Evolutionary conservation across 2,113 vertebrate species (phyloP).

Genomic region (Phrynosoma blainvillii): DNA sequence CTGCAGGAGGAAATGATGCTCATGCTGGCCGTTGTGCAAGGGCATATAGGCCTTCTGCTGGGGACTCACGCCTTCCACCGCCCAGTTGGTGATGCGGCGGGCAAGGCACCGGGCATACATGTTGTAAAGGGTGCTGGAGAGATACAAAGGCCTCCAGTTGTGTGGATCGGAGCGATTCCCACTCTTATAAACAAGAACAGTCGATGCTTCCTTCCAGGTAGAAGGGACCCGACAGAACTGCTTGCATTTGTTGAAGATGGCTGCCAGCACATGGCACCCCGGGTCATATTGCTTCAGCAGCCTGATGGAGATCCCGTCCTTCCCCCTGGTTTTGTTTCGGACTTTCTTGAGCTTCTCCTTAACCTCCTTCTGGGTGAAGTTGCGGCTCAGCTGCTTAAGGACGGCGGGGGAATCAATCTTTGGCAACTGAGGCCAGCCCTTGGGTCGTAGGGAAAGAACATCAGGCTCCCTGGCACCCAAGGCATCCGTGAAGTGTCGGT

Average conservation of each 20-base stretch:
- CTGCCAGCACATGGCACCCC: rapidly evolving
- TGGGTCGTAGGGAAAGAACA: constrained; percentile 15
- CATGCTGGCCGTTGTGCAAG: rapidly evolving
- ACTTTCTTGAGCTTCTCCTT: rapidly evolving
- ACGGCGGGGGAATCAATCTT: constrained; percentile 56
- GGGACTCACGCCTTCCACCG: not conserved
- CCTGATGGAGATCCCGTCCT: rapidly evolving
- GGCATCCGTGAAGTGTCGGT: not conserved
- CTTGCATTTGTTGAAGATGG: not conserved
- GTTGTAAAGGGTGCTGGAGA: not conserved
- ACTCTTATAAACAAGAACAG: not conserved
- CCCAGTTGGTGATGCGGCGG: not conserved
- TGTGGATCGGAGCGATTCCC: not conserved
- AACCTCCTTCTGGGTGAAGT: not conserved
- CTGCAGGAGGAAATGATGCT: not conserved
- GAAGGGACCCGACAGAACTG: not conserved
- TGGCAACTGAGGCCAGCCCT: constrained; percentile 57
- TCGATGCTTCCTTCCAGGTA: not conserved
- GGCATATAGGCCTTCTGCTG: not conserved
- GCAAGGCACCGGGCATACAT: not conserved
- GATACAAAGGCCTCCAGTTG: not conserved
- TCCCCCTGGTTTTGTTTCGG: rapidly evolving
- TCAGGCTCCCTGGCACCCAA: rapidly evolving
- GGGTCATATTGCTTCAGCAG: not conserved
- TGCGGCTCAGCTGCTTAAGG: constrained; percentile 65